A percentile compares a stretch with the other conserved stretches of the same genome.
These are phyloP conservation scores for Chrysotoxum bicinctum DNA, from an alignment of 2,888 invertebrate genomes.

Conservation along the genomic window DNA sequence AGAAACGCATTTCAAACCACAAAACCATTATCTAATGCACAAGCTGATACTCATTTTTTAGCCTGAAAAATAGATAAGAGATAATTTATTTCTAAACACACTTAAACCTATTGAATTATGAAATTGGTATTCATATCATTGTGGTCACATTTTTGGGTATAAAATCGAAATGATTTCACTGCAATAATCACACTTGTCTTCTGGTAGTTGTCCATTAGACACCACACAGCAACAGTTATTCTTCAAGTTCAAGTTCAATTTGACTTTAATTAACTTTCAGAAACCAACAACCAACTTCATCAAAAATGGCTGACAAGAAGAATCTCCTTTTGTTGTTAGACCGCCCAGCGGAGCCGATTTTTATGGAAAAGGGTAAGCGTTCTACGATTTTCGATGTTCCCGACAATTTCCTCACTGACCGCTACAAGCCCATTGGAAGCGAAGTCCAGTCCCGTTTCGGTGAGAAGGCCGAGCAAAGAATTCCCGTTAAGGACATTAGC, in stretches of 20 bases:
- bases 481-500: slow-evolving; percentile 84
- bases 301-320: slow-evolving; percentile 77
- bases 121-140: not conserved
- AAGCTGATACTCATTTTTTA: not conserved
- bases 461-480: slow-evolving; percentile 80
- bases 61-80: not conserved
- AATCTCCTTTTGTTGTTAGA: slow-evolving; percentile 86
- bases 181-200: slow-evolving; percentile 21
- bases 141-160: not conserved
- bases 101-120: not conserved
- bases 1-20: not conserved
- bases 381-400: slow-evolving; percentile 84
- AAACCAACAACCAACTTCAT: slow-evolving; percentile 73
- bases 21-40: not conserved
- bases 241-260: not conserved
- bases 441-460: slow-evolving; percentile 83
- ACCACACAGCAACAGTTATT: not conserved
- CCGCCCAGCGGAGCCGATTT: slow-evolving; percentile 87
- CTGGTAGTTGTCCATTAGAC: slow-evolving; percentile 12
- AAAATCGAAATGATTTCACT: not conserved
- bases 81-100: not conserved
- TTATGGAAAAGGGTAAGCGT: slow-evolving; percentile 86
- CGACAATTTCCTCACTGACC: slow-evolving; percentile 83
- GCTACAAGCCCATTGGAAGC: slow-evolving; percentile 80
- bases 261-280: not conserved